phyloP scores from a whole-genome alignment of 2,113 vertebrate species.

The Ciconia maguari region DNA sequence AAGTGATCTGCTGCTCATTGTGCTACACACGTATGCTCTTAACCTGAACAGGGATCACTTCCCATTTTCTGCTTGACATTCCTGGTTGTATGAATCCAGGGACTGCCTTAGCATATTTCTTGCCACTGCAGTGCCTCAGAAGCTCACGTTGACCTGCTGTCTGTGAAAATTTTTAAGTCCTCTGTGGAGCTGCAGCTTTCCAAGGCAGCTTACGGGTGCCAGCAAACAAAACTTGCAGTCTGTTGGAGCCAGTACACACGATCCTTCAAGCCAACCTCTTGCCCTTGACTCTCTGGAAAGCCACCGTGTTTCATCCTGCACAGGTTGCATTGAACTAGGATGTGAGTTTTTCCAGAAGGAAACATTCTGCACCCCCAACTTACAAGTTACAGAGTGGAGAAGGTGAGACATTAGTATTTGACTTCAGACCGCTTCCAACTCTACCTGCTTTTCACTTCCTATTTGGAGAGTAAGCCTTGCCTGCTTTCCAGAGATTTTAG shows the following conservation, averaged over 20 bases:
- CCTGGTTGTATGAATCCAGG: neutral
- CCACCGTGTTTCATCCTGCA: neutral
- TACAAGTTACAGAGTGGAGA: neutral
- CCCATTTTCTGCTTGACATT: neutral
- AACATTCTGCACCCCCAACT: neutral
- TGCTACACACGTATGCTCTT: accelerated
- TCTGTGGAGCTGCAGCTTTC: neutral
- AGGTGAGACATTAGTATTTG: neutral
- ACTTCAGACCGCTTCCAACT: neutral
- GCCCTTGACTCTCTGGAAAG: neutral
- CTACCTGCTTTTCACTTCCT: neutral
- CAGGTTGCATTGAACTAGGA: neutral
- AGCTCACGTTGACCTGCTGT: accelerated
- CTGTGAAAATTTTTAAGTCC: neutral
- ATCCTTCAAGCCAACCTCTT: neutral
- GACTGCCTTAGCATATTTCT: neutral
- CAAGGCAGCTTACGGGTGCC: neutral
- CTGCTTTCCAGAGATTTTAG: neutral
- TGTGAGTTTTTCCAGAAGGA: neutral
- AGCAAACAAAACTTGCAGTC: neutral
- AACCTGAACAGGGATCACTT: neutral
- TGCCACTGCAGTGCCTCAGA: neutral
- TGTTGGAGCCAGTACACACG: neutral
- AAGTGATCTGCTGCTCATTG: neutral
- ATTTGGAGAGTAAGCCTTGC: neutral